Evolutionary conservation across 2,797 vertebrate genomes (phyloP).

Genomic region (Girardinus metallicus): DNA sequence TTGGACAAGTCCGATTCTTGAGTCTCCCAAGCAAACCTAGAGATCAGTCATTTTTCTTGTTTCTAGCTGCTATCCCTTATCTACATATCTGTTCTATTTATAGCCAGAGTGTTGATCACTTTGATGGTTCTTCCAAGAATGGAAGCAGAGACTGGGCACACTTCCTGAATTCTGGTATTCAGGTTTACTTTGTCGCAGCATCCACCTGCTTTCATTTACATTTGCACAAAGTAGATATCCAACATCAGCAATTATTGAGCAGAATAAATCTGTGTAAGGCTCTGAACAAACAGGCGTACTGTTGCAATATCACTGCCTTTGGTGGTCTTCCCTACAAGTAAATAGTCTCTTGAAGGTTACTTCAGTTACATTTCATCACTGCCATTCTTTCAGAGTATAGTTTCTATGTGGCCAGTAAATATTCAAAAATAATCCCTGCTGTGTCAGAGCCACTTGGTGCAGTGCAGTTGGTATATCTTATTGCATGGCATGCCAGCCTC

Average conservation of each 20-base stretch:
- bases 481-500: constrained; percentile 43
- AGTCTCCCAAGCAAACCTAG: neutral
- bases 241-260: neutral
- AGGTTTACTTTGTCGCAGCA: neutral
- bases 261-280: neutral
- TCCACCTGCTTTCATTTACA: neutral
- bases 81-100: constrained; percentile 51
- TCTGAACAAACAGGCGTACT: neutral
- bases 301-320: neutral
- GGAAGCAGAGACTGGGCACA: neutral
- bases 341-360: neutral
- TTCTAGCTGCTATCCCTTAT: constrained; percentile 3
- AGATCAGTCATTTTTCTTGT: neutral
- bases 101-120: constrained; percentile 22
- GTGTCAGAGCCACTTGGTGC: constrained; percentile 75
- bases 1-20: neutral
- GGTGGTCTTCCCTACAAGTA: neutral
- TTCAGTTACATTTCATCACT: constrained; percentile 7
- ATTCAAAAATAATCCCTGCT: constrained; percentile 59
- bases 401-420: constrained; percentile 38
- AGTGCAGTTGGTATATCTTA: constrained; percentile 75
- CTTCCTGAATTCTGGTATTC: constrained; percentile 7
- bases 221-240: neutral
- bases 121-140: constrained; percentile 31
- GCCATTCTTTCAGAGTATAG: constrained; percentile 50